phyloP scores from a whole-genome alignment of 2,113 vertebrate genomes.

The Noctilio leporinus region DNA sequence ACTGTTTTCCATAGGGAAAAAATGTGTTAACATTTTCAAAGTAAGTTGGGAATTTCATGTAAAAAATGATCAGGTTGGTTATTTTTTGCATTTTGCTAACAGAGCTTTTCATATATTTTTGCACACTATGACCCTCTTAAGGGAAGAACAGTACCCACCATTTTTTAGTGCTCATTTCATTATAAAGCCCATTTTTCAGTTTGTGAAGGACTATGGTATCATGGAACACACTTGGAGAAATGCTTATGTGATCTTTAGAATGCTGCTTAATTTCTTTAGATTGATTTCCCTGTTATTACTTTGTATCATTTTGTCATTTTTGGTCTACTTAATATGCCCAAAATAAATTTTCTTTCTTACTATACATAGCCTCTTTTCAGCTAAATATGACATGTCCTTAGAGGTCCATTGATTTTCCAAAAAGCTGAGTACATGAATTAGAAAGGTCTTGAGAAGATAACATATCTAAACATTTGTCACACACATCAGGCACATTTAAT shows the following conservation, averaged over 20 bases:
- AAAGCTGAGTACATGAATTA: not conserved
- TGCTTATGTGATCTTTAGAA: not conserved
- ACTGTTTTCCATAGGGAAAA: not conserved
- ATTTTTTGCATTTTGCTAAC: not conserved
- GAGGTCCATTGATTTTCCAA: constrained; percentile 7
- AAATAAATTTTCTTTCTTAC: constrained; percentile 34
- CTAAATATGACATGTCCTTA: not conserved
- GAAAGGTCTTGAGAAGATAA: constrained; percentile 6
- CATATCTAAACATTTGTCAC: constrained; percentile 21
- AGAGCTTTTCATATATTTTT: not conserved
- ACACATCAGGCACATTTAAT: not conserved
- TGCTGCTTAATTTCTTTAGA: not conserved
- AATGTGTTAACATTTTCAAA: not conserved
- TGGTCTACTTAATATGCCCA: not conserved
- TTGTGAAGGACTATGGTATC: not conserved
- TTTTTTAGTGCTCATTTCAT: not conserved
- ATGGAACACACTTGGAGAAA: not conserved
- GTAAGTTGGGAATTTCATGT: not conserved
- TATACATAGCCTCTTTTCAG: not conserved
- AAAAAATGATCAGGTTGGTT: not conserved
- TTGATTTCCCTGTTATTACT: not conserved
- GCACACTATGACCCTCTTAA: not conserved
- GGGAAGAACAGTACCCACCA: not conserved
- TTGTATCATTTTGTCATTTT: not conserved
- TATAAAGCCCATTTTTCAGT: not conserved